Percentiles rank a stretch among this genome's conserved stretches.
These are phyloP conservation scores for Diuraphis noxia DNA, from an alignment of 1,140 invertebrate genomes.

Conservation along the genomic window DNA sequence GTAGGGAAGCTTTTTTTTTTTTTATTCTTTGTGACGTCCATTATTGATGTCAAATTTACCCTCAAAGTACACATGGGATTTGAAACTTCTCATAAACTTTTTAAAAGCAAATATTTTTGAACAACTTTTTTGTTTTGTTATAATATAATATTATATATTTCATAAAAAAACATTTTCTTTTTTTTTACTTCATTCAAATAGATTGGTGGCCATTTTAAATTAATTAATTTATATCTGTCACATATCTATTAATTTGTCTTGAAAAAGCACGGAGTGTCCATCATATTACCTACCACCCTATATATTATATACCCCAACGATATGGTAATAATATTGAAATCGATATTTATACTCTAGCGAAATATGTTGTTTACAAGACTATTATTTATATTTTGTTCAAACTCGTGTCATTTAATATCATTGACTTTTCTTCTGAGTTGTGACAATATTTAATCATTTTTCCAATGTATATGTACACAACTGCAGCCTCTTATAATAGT, in stretches of 20 bases:
- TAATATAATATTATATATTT: neutral
- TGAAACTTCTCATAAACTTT: constrained; percentile 45
- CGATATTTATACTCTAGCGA: neutral
- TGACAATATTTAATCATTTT: neutral
- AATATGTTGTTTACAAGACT: neutral
- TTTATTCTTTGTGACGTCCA: constrained; percentile 16
- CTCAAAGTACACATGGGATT: constrained; percentile 20
- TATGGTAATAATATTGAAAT: neutral
- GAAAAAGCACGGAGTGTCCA: neutral
- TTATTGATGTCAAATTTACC: constrained; percentile 51
- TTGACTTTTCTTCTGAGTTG: neutral
- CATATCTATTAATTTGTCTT: neutral
- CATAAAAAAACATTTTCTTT: neutral
- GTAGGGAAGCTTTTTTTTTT: constrained; percentile 27
- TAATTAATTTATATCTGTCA: neutral
- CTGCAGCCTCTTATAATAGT: neutral
- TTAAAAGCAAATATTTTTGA: constrained; percentile 35
- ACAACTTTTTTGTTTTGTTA: constrained; percentile 38
- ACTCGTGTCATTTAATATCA: neutral
- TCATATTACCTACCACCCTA: neutral
- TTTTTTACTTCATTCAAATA: neutral
- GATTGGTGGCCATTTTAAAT: neutral
- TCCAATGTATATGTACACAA: neutral
- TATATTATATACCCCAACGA: neutral
- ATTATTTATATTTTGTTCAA: neutral